Evolutionary conservation across 2,888 invertebrate genomes (phyloP), one percentile per base, ranked within the genome.

Genomic region (Aricia artaxerxes): DNA sequence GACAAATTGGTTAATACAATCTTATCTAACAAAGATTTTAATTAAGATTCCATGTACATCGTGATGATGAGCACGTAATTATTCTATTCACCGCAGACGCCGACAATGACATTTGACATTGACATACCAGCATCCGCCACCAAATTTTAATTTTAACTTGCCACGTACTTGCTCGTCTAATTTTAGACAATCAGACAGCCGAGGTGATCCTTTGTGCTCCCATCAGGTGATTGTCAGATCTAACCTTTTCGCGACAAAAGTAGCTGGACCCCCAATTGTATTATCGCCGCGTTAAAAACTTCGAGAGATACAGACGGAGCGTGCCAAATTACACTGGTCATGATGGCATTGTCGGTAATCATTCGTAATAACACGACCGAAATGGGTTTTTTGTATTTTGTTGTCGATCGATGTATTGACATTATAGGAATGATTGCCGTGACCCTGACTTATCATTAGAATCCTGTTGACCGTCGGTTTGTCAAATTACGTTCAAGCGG

Each of bases 141-240:
- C 85, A 84, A 85, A 76, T 57, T 90, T 89, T 90, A 90, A 91
- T 92, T 91, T 88, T 89, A 91, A 93, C 69, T 38, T 5, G 35
- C 35, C 35, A 13, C 16, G 35, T 69, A 69, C 69, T 69, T 38
- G 69, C 69, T 69, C 86, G 90, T 90, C 88, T 93, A 93, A 94
- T 93, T 92, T 92, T 87, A 89, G 86, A 90, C 90, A 90, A 92
- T 91, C 90, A 87, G 89, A 91, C 91, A 90, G 86, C 89, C 92
- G 92, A 93, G 93, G 93, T 92, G 92, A 91, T 88, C 93, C 92
- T 93, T 93, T 93, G 91, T 92, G 86, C 85, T 86, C 87, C 86
- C 91, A 88, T 92, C 92, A 91, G 88, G 57, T 87, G 88, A 87
- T 88, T 89, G 90, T 90, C 90, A 89, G 91, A 86, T 87, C 82